Base-by-base conservation (phyloP, 2,888 invertebrate genomes). In the Agrilus mali region DNA sequence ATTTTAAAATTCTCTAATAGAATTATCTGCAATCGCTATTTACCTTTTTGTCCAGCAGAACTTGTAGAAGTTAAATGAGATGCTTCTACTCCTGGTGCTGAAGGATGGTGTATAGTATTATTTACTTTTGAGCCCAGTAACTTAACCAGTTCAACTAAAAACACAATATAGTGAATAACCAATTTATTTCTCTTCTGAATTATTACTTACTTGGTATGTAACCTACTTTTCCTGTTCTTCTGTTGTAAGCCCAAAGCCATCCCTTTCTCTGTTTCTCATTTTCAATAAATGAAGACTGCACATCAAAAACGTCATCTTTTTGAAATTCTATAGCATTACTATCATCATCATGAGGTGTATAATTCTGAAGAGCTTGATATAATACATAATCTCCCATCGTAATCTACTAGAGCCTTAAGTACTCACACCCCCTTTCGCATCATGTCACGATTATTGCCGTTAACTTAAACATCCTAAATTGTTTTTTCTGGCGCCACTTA, bases 301-400 rank as follows among this genome's bases (percentile, higher is more conserved):
- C 58, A 56, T 67, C 63, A 47, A 70, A 60, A 31, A 69, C 60
- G 57, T 69, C 69, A 47, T 67, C 66, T 50, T 60, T 63, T 53
- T 65, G 62, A 49, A 69, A 62, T 37, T 58, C 57, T 46, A 63
- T 48, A 14, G 54, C 54, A 43, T 57, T 52, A 42, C 56, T 53
- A 50, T 65, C 64, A 48, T 58, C 56, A 42, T 56, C 53, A 47
- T 57, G 50, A 46, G 64, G 61, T 47, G 55, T 57, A 50, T 58
- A 66, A 40, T 62, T 60, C 50, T 65, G 62, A 45, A 65, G 54
- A 50, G 64, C 67, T 55, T 65, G 63, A 53, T 66, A 67, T 48
- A 66, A 55, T 48, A 58, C 62, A 60, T 60, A 64, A 50, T 65
- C 65, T 55, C 60, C 65, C 65, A 65, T 65, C 56, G 59, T 60